These are phyloP conservation scores for Channallabes apus DNA, from an alignment of 2,797 vertebrate species.

Conservation along the genomic window DNA sequence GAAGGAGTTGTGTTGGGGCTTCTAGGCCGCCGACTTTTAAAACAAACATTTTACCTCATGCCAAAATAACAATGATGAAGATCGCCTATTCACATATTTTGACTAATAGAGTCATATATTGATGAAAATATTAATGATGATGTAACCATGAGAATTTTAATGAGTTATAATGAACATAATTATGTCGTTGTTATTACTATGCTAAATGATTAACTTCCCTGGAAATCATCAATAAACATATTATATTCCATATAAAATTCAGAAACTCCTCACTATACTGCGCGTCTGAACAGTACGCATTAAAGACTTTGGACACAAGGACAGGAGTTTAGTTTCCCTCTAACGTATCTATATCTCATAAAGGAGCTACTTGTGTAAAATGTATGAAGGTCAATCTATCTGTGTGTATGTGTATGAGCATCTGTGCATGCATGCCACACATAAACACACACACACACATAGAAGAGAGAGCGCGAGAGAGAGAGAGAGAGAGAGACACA, in stretches of 20 bases:
- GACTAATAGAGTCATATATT: too few species aligned
- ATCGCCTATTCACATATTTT: neutral
- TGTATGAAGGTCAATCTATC: conserved; percentile 49
- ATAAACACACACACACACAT: neutral
- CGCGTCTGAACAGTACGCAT: neutral
- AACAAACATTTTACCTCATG: neutral
- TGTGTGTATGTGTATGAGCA: conserved; percentile 26
- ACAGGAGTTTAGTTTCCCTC: conserved; percentile 23
- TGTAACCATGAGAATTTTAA: too few species aligned
- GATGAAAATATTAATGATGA: too few species aligned
- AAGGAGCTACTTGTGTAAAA: conserved; percentile 29
- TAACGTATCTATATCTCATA: conserved; percentile 28
- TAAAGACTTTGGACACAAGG: conserved; percentile 1
- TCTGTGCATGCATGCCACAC: neutral
- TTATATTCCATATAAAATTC: neutral
- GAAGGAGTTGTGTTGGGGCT: neutral
- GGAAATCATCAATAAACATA: too few species aligned
- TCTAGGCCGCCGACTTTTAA: neutral
- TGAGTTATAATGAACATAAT: too few species aligned
- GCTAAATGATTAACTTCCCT: too few species aligned
- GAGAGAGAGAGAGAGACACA: conserved; percentile 16
- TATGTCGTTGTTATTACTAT: too few species aligned
- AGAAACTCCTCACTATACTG: neutral
- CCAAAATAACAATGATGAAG: neutral
- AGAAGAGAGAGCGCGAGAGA: neutral